Evolutionary conservation across 1,140 invertebrate species (phyloP), one percentile per base, ranked within the genome.

Genomic region (Pseudomyrmex sp.): DNA sequence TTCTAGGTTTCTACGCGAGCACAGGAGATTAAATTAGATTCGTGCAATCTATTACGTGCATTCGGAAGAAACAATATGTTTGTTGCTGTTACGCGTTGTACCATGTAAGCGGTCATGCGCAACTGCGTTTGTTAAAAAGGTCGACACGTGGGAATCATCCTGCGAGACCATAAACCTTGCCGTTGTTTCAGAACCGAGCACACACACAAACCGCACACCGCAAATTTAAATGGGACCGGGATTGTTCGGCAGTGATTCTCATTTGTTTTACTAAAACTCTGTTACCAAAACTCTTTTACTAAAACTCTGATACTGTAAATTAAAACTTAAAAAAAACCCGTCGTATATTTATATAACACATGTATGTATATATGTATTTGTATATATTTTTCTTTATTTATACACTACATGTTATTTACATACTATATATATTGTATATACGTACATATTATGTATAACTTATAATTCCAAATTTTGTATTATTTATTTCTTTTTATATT

Each of bases 31-130:
- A 79, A 79, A 79, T 79, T 80, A 80, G 66, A 80, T 80, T 80
- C 76, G 66, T 70, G 76, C 66, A 80, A 80, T 80, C 76, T 80
- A 80, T 80, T 80, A 80, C 76, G 52, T 59, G 63, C 65, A 20
- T 72, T 56, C 66, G 66, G 76, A 80, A 80, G 76, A 70, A 80
- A 72, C 76, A 72, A 80, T 70, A 23, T 44, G 65, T 48, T n/a
- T 62, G 35, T 58, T 56, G 23, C 18, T 58, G 46, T 48, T 74
- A 35, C 63, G 65, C 48, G 48, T 18, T 7, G 73, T 59, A 23
- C 74, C 20, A 66, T 54, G 26, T 48, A 58, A 20, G 35, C 62
- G 18, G 75, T 56, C 75, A 77, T 68, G 76, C 66, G 66, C 52
- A 44, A 70, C 52, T 59, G 52, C 20, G 76, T 44, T 44, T 15